Conservation (phyloP, 2,888 invertebrate genomes). For the Apamea sordens region DNA sequence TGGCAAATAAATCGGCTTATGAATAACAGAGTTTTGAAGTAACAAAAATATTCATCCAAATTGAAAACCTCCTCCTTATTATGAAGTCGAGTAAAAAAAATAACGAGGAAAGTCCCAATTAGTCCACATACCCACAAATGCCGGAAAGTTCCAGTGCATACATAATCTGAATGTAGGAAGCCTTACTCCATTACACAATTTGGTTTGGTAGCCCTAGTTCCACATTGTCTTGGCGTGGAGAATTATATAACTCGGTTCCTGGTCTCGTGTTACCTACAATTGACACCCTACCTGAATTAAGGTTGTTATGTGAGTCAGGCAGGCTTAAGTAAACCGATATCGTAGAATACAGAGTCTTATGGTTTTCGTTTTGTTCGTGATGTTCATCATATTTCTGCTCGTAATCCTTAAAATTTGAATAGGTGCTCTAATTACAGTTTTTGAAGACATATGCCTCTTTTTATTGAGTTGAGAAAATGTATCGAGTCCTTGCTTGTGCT, state of each 20-base stretch:
- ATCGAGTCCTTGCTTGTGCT: too few species aligned
- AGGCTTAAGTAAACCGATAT: conserved; percentile 52
- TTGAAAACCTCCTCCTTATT: too few species aligned
- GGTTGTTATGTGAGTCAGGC: conserved; percentile 44
- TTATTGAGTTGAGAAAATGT: too few species aligned
- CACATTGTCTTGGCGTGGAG: conserved; percentile 61
- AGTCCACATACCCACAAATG: conserved; percentile 35
- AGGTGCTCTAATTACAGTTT: background rate
- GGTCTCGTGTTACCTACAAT: conserved; percentile 54
- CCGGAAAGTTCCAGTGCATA: conserved; percentile 49
- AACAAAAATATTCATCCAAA: too few species aligned
- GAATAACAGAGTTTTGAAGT: too few species aligned
- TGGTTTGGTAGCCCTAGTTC: conserved; percentile 53
- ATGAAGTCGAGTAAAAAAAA: background rate
- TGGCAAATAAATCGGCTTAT: too few species aligned
- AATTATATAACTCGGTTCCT: conserved; percentile 60
- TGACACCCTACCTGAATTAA: conserved; percentile 59
- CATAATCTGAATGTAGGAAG: conserved; percentile 59
- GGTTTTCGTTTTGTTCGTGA: background rate
- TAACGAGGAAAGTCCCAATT: conserved; percentile 11
- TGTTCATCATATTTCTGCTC: background rate
- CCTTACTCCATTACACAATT: conserved; percentile 53
- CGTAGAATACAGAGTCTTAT: conserved; percentile 22
- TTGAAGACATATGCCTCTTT: too few species aligned
- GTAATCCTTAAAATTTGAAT: background rate